Evolutionary conservation across 2,888 invertebrate species (phyloP).

Genomic region (Coelogynopora nodosa): DNA sequence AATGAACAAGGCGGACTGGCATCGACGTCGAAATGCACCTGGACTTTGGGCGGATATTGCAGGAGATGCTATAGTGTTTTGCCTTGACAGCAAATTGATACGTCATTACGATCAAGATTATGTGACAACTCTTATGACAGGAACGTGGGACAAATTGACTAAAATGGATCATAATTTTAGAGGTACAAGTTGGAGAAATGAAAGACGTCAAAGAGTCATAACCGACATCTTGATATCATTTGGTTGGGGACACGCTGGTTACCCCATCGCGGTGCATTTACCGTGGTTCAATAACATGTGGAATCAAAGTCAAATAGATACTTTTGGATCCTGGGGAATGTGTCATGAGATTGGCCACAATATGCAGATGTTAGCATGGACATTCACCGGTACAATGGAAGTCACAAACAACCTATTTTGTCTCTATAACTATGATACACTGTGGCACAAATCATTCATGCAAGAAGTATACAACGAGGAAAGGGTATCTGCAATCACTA

Average conservation of each 20-base stretch:
- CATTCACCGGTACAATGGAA: slow-evolving; percentile 50
- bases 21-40: neutral
- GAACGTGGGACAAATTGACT: slow-evolving; percentile 34
- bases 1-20: neutral
- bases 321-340: slow-evolving; percentile 50
- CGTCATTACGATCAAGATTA: neutral
- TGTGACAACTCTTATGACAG: slow-evolving; percentile 27
- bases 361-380: slow-evolving; percentile 50
- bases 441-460: neutral
- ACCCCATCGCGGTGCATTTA: slow-evolving; percentile 50
- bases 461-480: neutral
- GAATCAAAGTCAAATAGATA: slow-evolving; percentile 38
- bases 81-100: slow-evolving; percentile 17
- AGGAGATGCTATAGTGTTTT: neutral
- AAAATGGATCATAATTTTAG: slow-evolving; percentile 10
- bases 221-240: slow-evolving; percentile 33
- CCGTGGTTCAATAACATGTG: slow-evolving; percentile 33
- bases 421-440: neutral
- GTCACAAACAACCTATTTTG: slow-evolving; percentile 52
- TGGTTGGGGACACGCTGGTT: slow-evolving; percentile 51
- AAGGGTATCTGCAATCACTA: too few species aligned
- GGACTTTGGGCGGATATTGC: slow-evolving; percentile 36
- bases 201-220: slow-evolving; percentile 33
- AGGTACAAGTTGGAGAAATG: neutral
- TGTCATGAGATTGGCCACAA: slow-evolving; percentile 53